A percentile compares a stretch with the other conserved stretches of the same genome.
Evolutionary conservation across 2,797 vertebrate genomes (phyloP).

Genomic region (Chaenodraco wilsoni): DNA sequence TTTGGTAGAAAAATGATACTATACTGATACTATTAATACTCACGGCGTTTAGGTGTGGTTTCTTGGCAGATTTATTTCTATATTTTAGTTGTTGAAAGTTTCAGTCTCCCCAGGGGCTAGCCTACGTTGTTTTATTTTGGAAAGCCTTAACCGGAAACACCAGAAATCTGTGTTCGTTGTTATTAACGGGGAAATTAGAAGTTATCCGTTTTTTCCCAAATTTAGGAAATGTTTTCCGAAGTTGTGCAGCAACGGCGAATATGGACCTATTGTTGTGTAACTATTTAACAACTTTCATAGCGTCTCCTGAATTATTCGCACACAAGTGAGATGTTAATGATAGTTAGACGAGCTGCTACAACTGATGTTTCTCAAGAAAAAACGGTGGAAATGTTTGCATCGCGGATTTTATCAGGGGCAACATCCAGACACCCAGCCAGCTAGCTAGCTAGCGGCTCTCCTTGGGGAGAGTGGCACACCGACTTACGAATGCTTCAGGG

Average conservation of each 20-base stretch:
- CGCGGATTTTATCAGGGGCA: slow-evolving; percentile 10
- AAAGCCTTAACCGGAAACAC: slow-evolving; percentile 28
- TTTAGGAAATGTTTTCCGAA: slow-evolving; percentile 56
- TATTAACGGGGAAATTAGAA: not conserved
- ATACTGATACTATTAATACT: accelerated
- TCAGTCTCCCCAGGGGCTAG: accelerated
- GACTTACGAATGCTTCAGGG: slow-evolving; percentile 65
- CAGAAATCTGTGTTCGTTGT: accelerated
- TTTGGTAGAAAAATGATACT: not conserved
- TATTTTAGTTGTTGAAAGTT: accelerated
- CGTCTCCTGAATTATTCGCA: not conserved
- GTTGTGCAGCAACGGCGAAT: not conserved
- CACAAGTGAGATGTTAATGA: not conserved
- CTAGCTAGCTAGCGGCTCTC: slow-evolving; percentile 67
- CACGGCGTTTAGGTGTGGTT: accelerated
- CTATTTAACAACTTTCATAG: not conserved
- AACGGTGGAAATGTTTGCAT: slow-evolving; percentile 26
- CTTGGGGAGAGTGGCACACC: slow-evolving; percentile 41
- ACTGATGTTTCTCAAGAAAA: slow-evolving; percentile 6
- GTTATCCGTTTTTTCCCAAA: slow-evolving; percentile 32
- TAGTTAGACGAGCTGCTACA: not conserved
- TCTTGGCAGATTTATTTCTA: accelerated
- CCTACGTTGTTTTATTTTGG: slow-evolving; percentile 18
- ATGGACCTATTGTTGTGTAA: not conserved
- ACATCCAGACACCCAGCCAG: slow-evolving; percentile 34